Evolutionary conservation across 2,113 vertebrate species (phyloP).

Genomic region (Engystomops pustulosus): DNA sequence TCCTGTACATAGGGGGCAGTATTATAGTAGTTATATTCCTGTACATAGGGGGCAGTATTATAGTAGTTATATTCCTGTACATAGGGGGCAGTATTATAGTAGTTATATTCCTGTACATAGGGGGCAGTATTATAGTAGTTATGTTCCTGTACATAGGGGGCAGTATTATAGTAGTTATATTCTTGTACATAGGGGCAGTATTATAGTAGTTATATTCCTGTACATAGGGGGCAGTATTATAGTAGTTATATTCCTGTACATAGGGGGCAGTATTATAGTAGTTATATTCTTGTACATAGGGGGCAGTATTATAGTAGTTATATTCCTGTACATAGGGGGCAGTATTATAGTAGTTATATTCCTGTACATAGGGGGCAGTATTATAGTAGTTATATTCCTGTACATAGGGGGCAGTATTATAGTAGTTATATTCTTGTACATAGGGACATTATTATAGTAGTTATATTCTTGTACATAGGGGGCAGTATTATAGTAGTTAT

Average conservation of each 20-base stretch:
- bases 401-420: conserved; percentile 12
- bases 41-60: too few relatives aligned
- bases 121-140: neutral
- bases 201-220: conserved; percentile 12
- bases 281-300: conserved; percentile 22
- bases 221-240: neutral
- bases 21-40: too few relatives aligned
- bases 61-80: too few relatives aligned
- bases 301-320: conserved; percentile 16
- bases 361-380: neutral
- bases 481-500: conserved; percentile 18
- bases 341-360: conserved; percentile 6
- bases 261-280: conserved; percentile 3
- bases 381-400: conserved; percentile 16
- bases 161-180: neutral
- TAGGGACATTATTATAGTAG: conserved; percentile 5
- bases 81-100: too few relatives aligned
- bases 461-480: conserved; percentile 22
- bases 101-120: too few relatives aligned
- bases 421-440: conserved; percentile 20
- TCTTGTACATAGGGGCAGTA: neutral
- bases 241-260: conserved; percentile 12
- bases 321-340: neutral
- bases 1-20: too few relatives aligned
- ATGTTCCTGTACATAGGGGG: neutral